These are phyloP conservation scores for Pelusios castaneus DNA, from an alignment of 2,113 vertebrate species.

Conservation along the genomic window DNA sequence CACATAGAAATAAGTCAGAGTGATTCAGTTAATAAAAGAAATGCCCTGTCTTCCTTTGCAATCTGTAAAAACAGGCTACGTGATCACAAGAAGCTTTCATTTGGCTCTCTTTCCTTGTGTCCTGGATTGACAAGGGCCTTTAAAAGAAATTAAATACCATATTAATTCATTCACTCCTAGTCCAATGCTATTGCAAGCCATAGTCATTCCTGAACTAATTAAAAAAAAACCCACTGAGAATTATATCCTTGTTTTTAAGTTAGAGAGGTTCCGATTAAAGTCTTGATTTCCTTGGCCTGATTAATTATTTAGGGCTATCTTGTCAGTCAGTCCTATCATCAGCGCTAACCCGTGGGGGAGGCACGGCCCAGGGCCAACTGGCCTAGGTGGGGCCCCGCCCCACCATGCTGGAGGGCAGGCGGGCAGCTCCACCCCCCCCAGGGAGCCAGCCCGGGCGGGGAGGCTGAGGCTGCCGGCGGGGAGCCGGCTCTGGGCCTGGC, in stretches of 20 bases:
- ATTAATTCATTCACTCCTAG: neutral
- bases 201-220: rapidly evolving
- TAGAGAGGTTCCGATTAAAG: neutral
- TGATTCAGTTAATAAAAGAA: neutral
- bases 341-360: too few relatives aligned
- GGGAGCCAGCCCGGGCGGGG: too few relatives aligned
- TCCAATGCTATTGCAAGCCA: neutral
- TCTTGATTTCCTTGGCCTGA: rapidly evolving
- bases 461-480: too few relatives aligned
- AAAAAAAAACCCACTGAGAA: rapidly evolving
- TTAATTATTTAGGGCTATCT: neutral
- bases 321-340: rapidly evolving
- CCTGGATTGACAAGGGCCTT: neutral
- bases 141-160: neutral
- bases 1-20: neutral
- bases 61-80: neutral
- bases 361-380: too few relatives aligned
- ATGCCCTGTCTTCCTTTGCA: neutral
- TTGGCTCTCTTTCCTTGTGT: neutral
- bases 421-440: too few relatives aligned
- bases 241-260: neutral
- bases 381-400: too few relatives aligned
- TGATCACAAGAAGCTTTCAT: neutral
- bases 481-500: too few relatives aligned
- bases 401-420: too few relatives aligned